Evolutionary conservation across 2,797 vertebrate genomes (phyloP), one percentile per base, ranked within the genome.

Genomic region (Chaenodraco wilsoni): DNA sequence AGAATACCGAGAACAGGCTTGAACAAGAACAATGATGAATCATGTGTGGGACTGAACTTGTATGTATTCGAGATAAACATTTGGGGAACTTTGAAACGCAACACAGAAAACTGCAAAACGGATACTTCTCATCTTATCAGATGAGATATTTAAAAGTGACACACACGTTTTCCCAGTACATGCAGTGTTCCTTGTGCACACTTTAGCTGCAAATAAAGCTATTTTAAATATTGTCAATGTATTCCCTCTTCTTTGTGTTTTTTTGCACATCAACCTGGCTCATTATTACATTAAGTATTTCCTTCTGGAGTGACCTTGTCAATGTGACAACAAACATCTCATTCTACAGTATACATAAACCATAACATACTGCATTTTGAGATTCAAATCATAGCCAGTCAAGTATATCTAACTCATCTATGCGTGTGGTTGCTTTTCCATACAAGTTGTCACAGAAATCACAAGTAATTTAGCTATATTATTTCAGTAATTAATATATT

Each of bases 321-420:
- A 16, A 23, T 70, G 12, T 62, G 45, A 76, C 66, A 73, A 64
- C 63, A 72, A 78, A 66, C 72, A 74, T 37, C 59, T 41, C 16
- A 37, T 10, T 60, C 56, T 60, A 58, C 56, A 65, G 21, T 56
- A 69, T 69, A 58, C 58, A 62, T 72, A 72, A 82, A 78, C 65
- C 55, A 43, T 11, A 65, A 14, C 51, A 55, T 52, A 64, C 65
- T 48, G 55, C 43, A 44, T 76, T 76, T 57, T 62, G 54, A 65
- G 50, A 76, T 69, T 71, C 49, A 71, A 72, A 69, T 33, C 66
- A 17, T 0, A 58, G 62, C 5, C 64, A 52, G 56, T 75, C 33
- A 54, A 41, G 54, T 48, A 51, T 41, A 31, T 63, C 55, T 9
- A 49, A 21, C 16, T 37, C 51, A 37, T 21, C n/a, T 3, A 43